Base-by-base conservation (phyloP, 2,113 vertebrate species). In the Bubo bubo region DNA sequence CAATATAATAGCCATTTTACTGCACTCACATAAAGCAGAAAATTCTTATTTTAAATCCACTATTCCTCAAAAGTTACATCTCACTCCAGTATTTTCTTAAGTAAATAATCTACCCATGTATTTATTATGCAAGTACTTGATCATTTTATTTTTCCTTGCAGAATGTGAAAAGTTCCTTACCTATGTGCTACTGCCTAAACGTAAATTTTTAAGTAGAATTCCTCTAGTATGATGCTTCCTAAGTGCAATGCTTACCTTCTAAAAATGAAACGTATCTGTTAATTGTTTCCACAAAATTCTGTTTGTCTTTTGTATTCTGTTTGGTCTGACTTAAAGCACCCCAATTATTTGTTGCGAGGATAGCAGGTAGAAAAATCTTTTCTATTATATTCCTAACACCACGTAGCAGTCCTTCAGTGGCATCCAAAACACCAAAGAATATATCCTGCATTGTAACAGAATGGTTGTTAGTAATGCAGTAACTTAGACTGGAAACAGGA, bases 401-500 rank as follows among this genome's bases (percentile, higher is more conserved):
- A 91, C 18, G 68, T 16, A 99, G 67, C 45, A 99, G 96, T 72
- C 99, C 99, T n/a, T 97, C 94, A 30, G 96, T 98, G 50, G 98
- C 98, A 98, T 99, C 98, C 56, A 99, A 55, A 97, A 98, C 75
- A 87, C 97, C 98, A 94, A 99, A 98, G 22, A 94, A 95, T 53
- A 97, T 73, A 60, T 99, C 98, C 99, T 99, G 91, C 52, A 98
- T 98, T 79, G 9, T 34, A 79, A 95, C 75, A 81, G 73, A 95
- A 95, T 23, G 2, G 34, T 49, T 76, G 75, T 82, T 95, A 96
- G 21, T 67, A 41, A 92, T 62, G 41, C 34, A 90, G 80, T 39
- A 90, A 83, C 49, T 87, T 41, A 77, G 10, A 86, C n/a, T 35
- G 55, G 62, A 88, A 91, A 85, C 9, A 86, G 10, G 34, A 41